Base-by-base conservation (phyloP, 2,113 vertebrate species). In the Pelvicachromis taeniatus region DNA sequence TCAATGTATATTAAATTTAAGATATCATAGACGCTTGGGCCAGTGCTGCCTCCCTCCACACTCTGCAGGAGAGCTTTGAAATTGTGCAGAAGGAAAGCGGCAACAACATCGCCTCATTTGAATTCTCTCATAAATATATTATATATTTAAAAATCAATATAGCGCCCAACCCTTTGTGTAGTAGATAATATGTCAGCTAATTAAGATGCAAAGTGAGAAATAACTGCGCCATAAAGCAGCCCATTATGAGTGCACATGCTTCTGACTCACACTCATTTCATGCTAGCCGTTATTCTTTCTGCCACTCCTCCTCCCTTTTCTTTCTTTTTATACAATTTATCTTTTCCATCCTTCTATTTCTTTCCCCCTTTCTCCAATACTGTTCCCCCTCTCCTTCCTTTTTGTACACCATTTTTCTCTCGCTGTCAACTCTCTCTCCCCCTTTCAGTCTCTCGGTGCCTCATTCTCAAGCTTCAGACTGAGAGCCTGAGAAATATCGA, bases 401-500 rank as follows among this genome's bases (percentile, higher is more conserved):
- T 85, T 29, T 26, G 17, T 9, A n/a, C 6, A 7, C 53, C 14
- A 78, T 87, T 83, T 87, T 77, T 85, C 48, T 86, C 78, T 81
- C 33, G 12, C 65, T 84, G 68, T 81, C 82, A 82, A 53, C 78
- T 50, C 63, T 50, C 70, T 26, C 77, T 61, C 55, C 40, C 40
- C 35, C 65, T 80, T 68, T 78, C 81, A 55, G 82, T 90, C 87
- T 86, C 86, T 40, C 6, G 63, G 81, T 78, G 80, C 89, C 85
- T 89, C 82, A 19, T 90, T 92, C 81, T 85, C 8, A 53, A 82
- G 86, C 81, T 40, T 85, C 40, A 73, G 68, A 77, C 82, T 19
- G 87, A 88, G 78, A 78, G 78, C 56, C 78, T 38, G 65, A 91
- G 59, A 89, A 85, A 63, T 89, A 91, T 91, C 3, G 40, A 85